Percentiles rank a stretch among this genome's conserved stretches.
These are phyloP conservation scores for Hiodon tergisus DNA, from an alignment of 2,113 vertebrate genomes.

Conservation along the genomic window DNA sequence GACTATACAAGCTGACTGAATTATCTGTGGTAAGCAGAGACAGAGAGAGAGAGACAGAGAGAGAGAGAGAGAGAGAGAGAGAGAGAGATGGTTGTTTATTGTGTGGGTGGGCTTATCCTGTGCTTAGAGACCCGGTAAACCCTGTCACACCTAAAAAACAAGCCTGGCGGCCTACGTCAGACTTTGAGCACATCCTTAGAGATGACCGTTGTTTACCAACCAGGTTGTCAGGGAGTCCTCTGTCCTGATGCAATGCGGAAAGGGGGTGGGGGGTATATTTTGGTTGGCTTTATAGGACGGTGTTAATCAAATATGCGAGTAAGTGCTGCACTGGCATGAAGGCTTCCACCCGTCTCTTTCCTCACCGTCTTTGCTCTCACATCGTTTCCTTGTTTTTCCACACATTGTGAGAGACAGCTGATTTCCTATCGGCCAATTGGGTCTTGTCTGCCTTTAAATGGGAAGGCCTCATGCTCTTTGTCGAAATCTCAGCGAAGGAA, in stretches of 20 bases:
- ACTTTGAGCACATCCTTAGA: slow-evolving; percentile 68
- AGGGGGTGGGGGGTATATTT: slow-evolving; percentile 49
- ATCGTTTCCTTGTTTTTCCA: slow-evolving; percentile 18
- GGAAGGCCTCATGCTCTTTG: too few relatives aligned
- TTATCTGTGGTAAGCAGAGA: background rate
- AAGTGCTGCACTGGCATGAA: slow-evolving; percentile 16
- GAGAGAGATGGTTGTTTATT: background rate
- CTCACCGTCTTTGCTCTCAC: slow-evolving; percentile 15
- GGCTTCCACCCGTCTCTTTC: slow-evolving; percentile 34
- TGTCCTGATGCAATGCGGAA: slow-evolving; percentile 55
- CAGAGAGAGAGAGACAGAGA: background rate
- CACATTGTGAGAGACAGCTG: slow-evolving; percentile 8
- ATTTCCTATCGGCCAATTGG: too few relatives aligned
- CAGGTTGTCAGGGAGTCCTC: slow-evolving; percentile 65
- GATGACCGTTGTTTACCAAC: slow-evolving; percentile 60
- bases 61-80: background rate
- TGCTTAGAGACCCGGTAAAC: background rate
- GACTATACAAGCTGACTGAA: background rate
- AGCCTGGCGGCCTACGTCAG: slow-evolving; percentile 37
- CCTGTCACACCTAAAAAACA: slow-evolving; percentile 23
- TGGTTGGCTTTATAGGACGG: slow-evolving; percentile 54
- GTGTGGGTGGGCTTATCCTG: background rate
- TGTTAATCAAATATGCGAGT: slow-evolving; percentile 61
- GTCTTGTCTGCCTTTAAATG: too few relatives aligned
- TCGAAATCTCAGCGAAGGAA: too few relatives aligned